Conservation (phyloP, 2,113 vertebrate species). For the Rattus norvegicus region GRCr8 NC_086037.1:63655501-63656000, state of each 20-base stretch:
- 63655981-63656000: neutral
- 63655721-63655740: neutral
- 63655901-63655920: neutral
- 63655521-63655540: too few relatives aligned
- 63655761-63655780: neutral
- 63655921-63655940: neutral
- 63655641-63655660: neutral
- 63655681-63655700: neutral
- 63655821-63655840: neutral
- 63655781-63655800: neutral
- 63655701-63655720: too few relatives aligned
- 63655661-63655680: fast-evolving
- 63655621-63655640: neutral
- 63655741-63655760: neutral
- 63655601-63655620: too few relatives aligned
- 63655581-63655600: neutral
- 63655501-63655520: too few relatives aligned
- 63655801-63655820: neutral
- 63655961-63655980: neutral
- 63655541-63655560: neutral
- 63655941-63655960: neutral
- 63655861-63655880: neutral
- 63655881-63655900: neutral
- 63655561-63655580: neutral
- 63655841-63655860: neutral